Percentiles rank a stretch among this genome's conserved stretches.
Evolutionary conservation across 1,140 invertebrate species (phyloP).

Genomic region (Camponotus floridanus): DNA sequence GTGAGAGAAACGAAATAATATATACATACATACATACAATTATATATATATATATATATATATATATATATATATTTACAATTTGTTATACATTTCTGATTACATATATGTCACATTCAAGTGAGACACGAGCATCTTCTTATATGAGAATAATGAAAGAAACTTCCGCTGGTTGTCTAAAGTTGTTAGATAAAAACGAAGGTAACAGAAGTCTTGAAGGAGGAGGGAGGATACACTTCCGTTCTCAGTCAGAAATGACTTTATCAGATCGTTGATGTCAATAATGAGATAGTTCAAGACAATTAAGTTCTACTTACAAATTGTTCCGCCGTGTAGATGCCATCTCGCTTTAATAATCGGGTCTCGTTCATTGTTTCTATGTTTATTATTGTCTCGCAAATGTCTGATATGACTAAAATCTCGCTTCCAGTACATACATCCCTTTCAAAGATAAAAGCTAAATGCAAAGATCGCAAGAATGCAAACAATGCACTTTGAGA

Average conservation of each 20-base stretch:
- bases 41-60: not conserved
- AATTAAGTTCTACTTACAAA: conserved; percentile 56
- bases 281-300: conserved; percentile 48
- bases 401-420: conserved; percentile 29
- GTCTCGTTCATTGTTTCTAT: conserved; percentile 71
- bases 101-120: not conserved
- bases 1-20: not conserved
- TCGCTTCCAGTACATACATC: conserved; percentile 48
- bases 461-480: not conserved
- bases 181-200: not conserved
- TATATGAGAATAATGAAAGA: not conserved
- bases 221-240: conserved; percentile 19
- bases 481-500: not conserved
- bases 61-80: not conserved
- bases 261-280: conserved; percentile 48
- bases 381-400: conserved; percentile 54
- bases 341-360: conserved; percentile 67
- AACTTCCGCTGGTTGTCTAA: conserved; percentile 36
- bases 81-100: not conserved
- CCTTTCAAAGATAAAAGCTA: conserved; percentile 23
- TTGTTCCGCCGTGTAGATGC: conserved; percentile 31
- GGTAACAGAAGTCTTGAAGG: conserved; percentile 13
- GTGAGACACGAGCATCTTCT: not conserved
- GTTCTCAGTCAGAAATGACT: conserved; percentile 28
- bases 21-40: too few relatives aligned